Conservation (phyloP, 2,797 vertebrate genomes). For the Mormyrops boulengeri region DNA sequence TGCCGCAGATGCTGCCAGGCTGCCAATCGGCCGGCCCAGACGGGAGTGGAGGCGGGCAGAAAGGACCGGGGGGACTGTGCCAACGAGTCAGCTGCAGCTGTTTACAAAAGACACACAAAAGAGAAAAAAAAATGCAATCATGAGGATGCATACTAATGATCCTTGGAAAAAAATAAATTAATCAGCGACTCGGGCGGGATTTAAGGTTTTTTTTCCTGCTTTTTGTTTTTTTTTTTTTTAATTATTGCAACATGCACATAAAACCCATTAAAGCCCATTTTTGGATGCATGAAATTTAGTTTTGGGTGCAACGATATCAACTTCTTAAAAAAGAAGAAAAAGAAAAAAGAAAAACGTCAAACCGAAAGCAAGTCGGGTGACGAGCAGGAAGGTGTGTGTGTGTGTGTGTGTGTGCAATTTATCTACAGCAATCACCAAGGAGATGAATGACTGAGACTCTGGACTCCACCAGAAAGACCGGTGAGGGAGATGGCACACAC, state of each 20-base stretch:
- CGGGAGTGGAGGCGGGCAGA: constrained; percentile 41
- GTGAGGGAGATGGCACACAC: constrained; percentile 72
- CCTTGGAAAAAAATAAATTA: constrained; percentile 58
- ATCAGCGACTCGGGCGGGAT: constrained; percentile 47
- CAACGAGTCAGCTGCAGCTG: constrained; percentile 63
- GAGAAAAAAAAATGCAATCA: constrained; percentile 49
- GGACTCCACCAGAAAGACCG: constrained; percentile 67
- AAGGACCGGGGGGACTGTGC: constrained; percentile 60
- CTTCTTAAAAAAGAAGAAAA: constrained; percentile 28
- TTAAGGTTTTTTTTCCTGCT: constrained; percentile 31
- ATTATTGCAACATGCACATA: constrained; percentile 22
- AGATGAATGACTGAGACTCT: constrained; percentile 78
- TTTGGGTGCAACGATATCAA: constrained; percentile 26
- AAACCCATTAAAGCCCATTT: constrained; percentile 21
- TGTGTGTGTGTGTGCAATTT: constrained; percentile 66
- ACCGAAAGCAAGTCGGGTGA: constrained; percentile 36
- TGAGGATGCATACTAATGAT: constrained; percentile 63
- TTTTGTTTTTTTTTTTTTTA: neutral
- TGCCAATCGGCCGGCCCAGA: constrained; percentile 53
- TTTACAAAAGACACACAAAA: constrained; percentile 61
- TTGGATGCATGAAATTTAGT: constrained; percentile 5
- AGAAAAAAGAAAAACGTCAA: constrained; percentile 14
- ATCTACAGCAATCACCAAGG: constrained; percentile 77
- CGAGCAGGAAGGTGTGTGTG: constrained; percentile 26
- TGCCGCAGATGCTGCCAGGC: constrained; percentile 60